Evolutionary conservation across 2,113 vertebrate species (phyloP), one percentile per base, ranked within the genome.

Genomic region (Pagrus major): DNA sequence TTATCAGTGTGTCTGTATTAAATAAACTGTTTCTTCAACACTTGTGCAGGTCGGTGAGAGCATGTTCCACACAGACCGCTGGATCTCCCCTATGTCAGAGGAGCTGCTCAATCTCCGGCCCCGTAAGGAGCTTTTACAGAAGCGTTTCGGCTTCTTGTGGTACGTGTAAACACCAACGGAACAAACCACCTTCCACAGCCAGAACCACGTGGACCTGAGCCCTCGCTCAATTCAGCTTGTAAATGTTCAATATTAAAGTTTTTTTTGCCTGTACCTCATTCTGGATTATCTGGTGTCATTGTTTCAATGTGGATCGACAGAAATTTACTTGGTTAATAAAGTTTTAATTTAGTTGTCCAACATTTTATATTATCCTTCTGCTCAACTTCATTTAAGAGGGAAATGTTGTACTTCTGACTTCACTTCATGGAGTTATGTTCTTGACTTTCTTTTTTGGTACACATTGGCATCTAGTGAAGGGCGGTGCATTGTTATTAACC

Each of bases 31-130:
- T 0, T 61, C 5, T 44, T n/a, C 46, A 4, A 46, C 9, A n/a
- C 27, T 44, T 2, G 5, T 10, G 0, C 90, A 99, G 97, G 97
- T 99, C 0, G 98, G 97, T 0, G 96, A 98, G 65, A 96, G 91
- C 0, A 14, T 92, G 21, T 99, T 94, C 91, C 92, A 98, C 93
- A 97, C 97, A 1, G 94, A 95, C 0, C 97, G 98, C 89, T 99
- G 98, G 98, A 94, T 96, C 0, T 0, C 89, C 1, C 98, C 97
- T 0, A 2, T 83, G 0, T 0, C 71, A 1, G 93, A 96, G 0
- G 97, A 99, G 89, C 92, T 99, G 3, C 97, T 91, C 3, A 96
- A 92, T 86, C 94, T 98, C 8, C 94, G 95, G 14, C 92, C 95
- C 0, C 0, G 21, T 0, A 80, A 94, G 0, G 94, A 97, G 86